phyloP scores from a whole-genome alignment of 2,797 vertebrate species.

The Aeoliscus strigatus region DNA sequence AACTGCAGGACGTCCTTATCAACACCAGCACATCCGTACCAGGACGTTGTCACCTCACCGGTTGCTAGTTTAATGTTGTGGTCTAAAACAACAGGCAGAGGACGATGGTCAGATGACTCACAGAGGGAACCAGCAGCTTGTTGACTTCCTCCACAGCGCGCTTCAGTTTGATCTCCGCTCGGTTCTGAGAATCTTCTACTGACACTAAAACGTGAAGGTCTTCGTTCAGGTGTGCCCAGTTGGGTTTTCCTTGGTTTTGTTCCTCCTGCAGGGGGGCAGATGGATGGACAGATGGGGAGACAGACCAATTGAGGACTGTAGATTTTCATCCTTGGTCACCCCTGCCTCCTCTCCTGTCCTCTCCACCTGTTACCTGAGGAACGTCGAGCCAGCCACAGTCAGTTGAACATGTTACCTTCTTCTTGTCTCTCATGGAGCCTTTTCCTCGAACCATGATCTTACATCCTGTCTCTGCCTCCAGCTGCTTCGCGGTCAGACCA shows the following conservation, averaged over 20 bases:
- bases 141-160: constrained; percentile 83
- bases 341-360: no score
- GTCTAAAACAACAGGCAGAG: no score
- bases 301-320: no score
- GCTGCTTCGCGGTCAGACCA: constrained; percentile 96
- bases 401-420: no score
- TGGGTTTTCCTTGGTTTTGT: constrained; percentile 83
- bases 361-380: no score
- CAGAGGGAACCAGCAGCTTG: constrained; percentile 82
- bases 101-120: constrained; percentile 55
- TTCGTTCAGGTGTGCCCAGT: constrained; percentile 85
- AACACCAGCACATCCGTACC: no score
- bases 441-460: constrained; percentile 99
- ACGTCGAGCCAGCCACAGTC: no score
- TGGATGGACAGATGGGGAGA: constrained; percentile 4
- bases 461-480: constrained; percentile 98
- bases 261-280: constrained; percentile 71
- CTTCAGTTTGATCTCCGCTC: constrained; percentile 82
- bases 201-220: constrained; percentile 83
- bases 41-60: no score
- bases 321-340: no score
- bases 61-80: no score
- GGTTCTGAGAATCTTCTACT: constrained; percentile 80
- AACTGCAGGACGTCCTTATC: no score
- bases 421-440: constrained; percentile 99